These are phyloP conservation scores for Zophobas morio DNA, from an alignment of 1,140 invertebrate genomes.

Conservation along the genomic window DNA sequence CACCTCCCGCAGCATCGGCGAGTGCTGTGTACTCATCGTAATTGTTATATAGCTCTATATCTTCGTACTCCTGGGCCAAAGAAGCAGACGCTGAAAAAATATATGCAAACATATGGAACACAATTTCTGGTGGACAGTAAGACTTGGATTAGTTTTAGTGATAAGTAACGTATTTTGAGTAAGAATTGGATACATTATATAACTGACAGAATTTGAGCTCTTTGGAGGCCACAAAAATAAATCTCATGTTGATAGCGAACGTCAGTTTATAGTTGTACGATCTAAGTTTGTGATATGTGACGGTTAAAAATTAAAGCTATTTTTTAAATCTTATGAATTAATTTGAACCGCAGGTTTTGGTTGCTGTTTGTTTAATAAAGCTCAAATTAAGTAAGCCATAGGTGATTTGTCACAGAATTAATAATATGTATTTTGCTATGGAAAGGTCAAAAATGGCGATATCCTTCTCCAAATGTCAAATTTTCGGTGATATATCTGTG, in stretches of 20 bases:
- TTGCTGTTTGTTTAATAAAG: too few species aligned
- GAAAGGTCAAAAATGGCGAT: conserved; percentile 13
- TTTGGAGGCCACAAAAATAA: too few species aligned
- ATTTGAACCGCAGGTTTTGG: too few species aligned
- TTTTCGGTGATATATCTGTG: background rate
- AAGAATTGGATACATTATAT: too few species aligned
- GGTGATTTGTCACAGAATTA: background rate
- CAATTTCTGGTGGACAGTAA: background rate
- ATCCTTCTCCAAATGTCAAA: conserved; percentile 9
- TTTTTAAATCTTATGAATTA: too few species aligned
- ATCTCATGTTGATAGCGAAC: too few species aligned
- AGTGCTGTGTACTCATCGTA: conserved; percentile 56
- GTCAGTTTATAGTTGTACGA: too few species aligned
- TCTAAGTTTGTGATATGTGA: too few species aligned
- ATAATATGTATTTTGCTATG: conserved; percentile 2
- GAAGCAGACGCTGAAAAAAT: conserved; percentile 44
- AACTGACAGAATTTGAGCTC: too few species aligned
- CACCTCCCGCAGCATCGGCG: conserved; percentile 40
- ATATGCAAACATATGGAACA: background rate
- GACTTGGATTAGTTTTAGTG: background rate
- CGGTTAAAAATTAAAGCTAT: too few species aligned
- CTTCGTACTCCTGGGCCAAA: conserved; percentile 53
- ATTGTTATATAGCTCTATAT: conserved; percentile 55
- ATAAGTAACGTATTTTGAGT: too few species aligned
- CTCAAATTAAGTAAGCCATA: too few species aligned